Base-by-base conservation (phyloP, 2,797 vertebrate genomes). In the Heliangelus exortis region DNA sequence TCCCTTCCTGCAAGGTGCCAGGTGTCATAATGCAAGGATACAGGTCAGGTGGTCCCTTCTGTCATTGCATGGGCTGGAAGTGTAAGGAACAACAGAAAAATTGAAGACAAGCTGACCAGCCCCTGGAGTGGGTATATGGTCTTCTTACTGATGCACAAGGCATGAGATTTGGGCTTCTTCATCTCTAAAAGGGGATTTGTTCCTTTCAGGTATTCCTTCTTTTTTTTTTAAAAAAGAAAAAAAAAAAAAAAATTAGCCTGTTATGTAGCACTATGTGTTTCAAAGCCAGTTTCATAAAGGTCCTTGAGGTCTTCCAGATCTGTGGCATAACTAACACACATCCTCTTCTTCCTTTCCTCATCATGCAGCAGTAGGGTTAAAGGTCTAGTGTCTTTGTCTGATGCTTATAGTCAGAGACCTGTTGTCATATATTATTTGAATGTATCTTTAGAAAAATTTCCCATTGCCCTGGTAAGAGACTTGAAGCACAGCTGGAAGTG, bases 401-500 rank as follows among this genome's bases (percentile, higher is more conserved):
- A 55, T n/a, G 22, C 9, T 90, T 80, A 12, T 59, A 68, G 34
- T 80, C 23, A 31, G 13, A 79, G 36, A 55, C 3, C 4, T 87
- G 15, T 74, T 20, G 6, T 59, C 23, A 43, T 9, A 15, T 1
- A 9, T 77, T 77, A 77, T 68, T 71, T 61, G 13, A 88, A n/a
- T 62, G 16, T 54, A 66, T 83, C 71, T 87, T 89, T 67, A 92
- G 75, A 93, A 93, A 77, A 33, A 41, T 69, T 91, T 95, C 74
- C 89, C 10, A 1, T 39, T 0, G 0, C 29, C 23, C 34, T 65
- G 28, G 6, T 84, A 50, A 85, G 75, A 94, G 34, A 43, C 45
- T 68, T 51, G 69, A 58, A 87, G 51, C n/a, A 63, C 8, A 16
- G 34, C 55, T 93, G 59, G 59, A 84, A 85, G 36, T 45, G 85